Evolutionary conservation across 2,797 vertebrate species (phyloP), one percentile per base, ranked within the genome.

Genomic region (Chlorospingus semifuscus): DNA sequence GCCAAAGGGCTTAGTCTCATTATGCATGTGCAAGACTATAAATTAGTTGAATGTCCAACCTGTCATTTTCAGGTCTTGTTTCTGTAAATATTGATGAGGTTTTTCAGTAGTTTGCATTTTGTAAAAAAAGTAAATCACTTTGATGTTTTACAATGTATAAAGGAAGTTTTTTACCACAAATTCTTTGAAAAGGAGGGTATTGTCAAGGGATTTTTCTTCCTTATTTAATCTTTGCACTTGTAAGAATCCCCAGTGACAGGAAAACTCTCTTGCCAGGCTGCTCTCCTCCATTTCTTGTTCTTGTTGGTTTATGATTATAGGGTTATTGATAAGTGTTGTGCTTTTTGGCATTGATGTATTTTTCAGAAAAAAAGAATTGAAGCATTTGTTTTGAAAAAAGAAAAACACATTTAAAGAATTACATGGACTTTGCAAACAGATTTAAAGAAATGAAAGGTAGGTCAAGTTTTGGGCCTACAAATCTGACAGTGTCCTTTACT

Each of bases 291-390:
- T 87, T 91, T 96, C 84, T 29, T 83, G 36, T 86, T 68, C 37
- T 2, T 92, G 5, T 72, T 75, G 69, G 59, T 70, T 83, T 96
- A 44, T 96, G 27, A 3, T 94, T 93, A 34, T 53, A 90, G 93
- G 96, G 92, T 93, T 95, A 89, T 87, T 97, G 95, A 92, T 95
- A 30, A 95, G 91, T 92, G n/a, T 90, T 96, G 83, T 96, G 83
- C 93, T 95, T 96, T 95, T 75, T 96, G 95, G 91, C 85, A 91
- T 94, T 95, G 90, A 81, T 93, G 30, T 96, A 57, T 97, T 94
- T 96, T 97, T 97, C 95, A 96, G 96, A 92, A 90, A 97, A 97
- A 97, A 93, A 89, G 89, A 87, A 91, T 95, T 94, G 96, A 96
- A 96, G 92, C 85, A 24, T 94, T 97, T 97, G 74, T 96, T 96